These are phyloP conservation scores for Pandemis cinnamomeana DNA, from an alignment of 2,888 invertebrate species.

Conservation along the genomic window DNA sequence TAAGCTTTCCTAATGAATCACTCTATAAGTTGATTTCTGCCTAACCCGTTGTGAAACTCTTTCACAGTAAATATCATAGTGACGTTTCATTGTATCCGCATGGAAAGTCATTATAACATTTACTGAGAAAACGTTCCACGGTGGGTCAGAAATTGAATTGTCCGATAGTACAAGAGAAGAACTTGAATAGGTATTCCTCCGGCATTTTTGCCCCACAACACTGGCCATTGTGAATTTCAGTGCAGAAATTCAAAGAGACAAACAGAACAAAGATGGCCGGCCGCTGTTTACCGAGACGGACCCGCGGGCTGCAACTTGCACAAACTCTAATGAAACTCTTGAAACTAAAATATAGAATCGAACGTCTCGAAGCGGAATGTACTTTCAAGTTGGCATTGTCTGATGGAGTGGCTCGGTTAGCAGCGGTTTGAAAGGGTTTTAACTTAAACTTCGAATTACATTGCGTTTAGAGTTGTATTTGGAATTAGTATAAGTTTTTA, in stretches of 20 bases:
- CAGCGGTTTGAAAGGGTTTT: not conserved
- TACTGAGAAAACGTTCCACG: too few relatives aligned
- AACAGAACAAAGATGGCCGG: conserved; percentile 53
- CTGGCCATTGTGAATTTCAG: conserved; percentile 3
- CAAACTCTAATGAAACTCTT: conserved; percentile 25
- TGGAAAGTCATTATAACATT: too few relatives aligned
- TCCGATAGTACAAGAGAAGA: too few relatives aligned
- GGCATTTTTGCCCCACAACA: not conserved
- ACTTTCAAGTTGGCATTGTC: not conserved
- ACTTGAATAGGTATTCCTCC: not conserved
- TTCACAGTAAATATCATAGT: too few relatives aligned
- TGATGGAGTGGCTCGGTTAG: not conserved
- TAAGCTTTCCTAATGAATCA: too few relatives aligned
- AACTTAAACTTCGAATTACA: not conserved
- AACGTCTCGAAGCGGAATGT: conserved; percentile 2
- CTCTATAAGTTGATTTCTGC: too few relatives aligned
- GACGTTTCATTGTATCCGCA: too few relatives aligned
- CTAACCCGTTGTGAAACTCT: too few relatives aligned
- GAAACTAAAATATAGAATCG: conserved; percentile 29
- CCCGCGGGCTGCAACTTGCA: conserved; percentile 46
- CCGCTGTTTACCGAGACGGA: conserved; percentile 54
- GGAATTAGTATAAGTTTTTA: too few relatives aligned
- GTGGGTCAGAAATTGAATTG: too few relatives aligned
- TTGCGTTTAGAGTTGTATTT: not conserved
- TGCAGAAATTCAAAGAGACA: conserved; percentile 62